Evolutionary conservation across 1,140 invertebrate species (phyloP).

Genomic region (Nebria ingens): DNA sequence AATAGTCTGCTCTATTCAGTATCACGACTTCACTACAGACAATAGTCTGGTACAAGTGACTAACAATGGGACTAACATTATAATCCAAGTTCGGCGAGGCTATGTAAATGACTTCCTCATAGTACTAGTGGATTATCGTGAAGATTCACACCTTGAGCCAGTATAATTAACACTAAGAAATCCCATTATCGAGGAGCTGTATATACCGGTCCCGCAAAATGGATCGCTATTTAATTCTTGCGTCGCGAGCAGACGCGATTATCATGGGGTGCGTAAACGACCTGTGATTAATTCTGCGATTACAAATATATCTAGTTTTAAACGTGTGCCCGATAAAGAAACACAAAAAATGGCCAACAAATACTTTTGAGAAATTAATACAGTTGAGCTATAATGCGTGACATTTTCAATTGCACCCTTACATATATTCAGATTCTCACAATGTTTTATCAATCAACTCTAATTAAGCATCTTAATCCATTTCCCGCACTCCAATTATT

Average conservation of each 20-base stretch:
- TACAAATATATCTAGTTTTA: no score
- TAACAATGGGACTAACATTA: not conserved
- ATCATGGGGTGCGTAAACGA: not conserved
- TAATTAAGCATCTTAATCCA: no score
- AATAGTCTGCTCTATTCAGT: not conserved
- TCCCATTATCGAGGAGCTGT: not conserved
- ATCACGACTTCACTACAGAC: not conserved
- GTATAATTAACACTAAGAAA: slow-evolving; percentile 7
- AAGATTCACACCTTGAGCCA: slow-evolving; percentile 6
- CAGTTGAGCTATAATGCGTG: no score
- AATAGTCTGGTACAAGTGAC: not conserved
- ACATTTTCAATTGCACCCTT: no score
- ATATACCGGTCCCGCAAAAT: not conserved
- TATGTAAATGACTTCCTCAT: slow-evolving; percentile 2
- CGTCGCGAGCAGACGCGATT: slow-evolving; percentile 1
- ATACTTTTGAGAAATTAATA: no score
- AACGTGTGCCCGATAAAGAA: no score
- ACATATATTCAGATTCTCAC: no score
- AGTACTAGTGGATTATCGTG: slow-evolving; percentile 1
- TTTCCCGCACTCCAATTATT: no score
- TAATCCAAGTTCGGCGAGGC: not conserved
- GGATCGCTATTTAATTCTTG: slow-evolving; percentile 5
- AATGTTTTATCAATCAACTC: no score
- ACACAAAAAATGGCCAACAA: no score
- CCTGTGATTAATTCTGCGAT: not conserved